These are phyloP conservation scores for Clarias fuscus DNA, from an alignment of 2,797 vertebrate species.

Conservation along the genomic window DNA sequence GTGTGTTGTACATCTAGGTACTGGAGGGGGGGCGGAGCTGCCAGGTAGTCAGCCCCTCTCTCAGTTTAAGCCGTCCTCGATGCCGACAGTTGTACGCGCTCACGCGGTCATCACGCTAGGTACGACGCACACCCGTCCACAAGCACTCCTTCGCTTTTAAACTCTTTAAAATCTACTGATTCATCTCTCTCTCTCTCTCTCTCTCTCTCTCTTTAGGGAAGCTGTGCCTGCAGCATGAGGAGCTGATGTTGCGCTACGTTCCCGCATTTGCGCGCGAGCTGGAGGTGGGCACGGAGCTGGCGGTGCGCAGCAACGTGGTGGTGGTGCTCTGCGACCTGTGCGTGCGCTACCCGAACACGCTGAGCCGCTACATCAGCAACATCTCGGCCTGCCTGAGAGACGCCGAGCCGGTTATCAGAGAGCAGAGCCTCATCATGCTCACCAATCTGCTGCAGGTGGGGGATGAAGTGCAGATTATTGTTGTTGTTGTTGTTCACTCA, in stretches of 20 bases:
- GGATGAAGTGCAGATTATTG: too few species aligned
- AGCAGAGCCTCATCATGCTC: slow-evolving; percentile 89
- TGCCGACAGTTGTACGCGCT: slow-evolving; percentile 83
- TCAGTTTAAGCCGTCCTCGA: slow-evolving; percentile 77
- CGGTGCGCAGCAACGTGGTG: slow-evolving; percentile 86
- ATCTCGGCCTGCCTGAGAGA: slow-evolving; percentile 86
- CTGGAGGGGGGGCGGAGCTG: slow-evolving; percentile 64
- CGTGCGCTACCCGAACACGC: slow-evolving; percentile 87
- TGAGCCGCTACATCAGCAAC: slow-evolving; percentile 86
- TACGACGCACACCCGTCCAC: slow-evolving; percentile 50
- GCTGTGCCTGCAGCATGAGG: slow-evolving; percentile 89
- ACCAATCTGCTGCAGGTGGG: slow-evolving; percentile 92
- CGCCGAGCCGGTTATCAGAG: slow-evolving; percentile 78
- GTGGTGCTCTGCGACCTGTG: slow-evolving; percentile 92
- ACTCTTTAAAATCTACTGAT: background rate
- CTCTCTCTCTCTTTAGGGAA: slow-evolving; percentile 75
- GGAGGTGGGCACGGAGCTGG: slow-evolving; percentile 79
- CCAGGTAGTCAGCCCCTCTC: slow-evolving; percentile 73
- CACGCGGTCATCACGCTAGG: slow-evolving; percentile 90
- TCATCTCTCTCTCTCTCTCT: background rate
- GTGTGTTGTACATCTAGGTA: slow-evolving; percentile 19
- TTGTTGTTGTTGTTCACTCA: background rate
- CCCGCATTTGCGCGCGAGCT: slow-evolving; percentile 88
- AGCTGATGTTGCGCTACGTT: slow-evolving; percentile 84
- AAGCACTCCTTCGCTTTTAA: too few species aligned